These are phyloP conservation scores for Ophion ellenae DNA, from an alignment of 2,888 invertebrate genomes.

Conservation along the genomic window DNA sequence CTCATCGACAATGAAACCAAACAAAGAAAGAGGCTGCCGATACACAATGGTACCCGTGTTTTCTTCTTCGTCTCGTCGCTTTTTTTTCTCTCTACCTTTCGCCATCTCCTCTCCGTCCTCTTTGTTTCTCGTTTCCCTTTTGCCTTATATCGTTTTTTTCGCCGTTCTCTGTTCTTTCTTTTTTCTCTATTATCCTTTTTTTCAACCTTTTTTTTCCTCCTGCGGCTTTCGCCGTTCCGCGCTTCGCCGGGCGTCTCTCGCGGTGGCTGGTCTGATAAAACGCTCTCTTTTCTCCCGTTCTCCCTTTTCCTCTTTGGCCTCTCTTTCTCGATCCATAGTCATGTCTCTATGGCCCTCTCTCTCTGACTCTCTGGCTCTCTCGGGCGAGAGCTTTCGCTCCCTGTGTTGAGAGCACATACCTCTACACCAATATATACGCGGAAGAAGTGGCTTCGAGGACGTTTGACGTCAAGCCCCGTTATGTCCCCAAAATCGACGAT, in stretches of 20 bases:
- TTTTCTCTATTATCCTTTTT: constrained; percentile 30
- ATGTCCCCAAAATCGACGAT: neutral
- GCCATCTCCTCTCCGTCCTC: constrained; percentile 32
- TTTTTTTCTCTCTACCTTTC: constrained; percentile 34
- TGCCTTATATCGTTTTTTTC: constrained; percentile 33
- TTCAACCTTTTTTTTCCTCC: constrained; percentile 46
- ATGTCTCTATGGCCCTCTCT: constrained; percentile 3
- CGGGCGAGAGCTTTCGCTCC: constrained; percentile 48
- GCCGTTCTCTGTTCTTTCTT: constrained; percentile 29
- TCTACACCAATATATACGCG: neutral
- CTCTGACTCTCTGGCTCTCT: neutral
- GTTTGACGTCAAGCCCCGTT: neutral
- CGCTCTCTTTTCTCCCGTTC: constrained; percentile 36
- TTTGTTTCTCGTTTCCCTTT: constrained; percentile 41
- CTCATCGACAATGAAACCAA: constrained; percentile 32
- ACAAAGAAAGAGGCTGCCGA: constrained; percentile 28
- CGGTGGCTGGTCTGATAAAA: constrained; percentile 61
- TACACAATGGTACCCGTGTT: constrained; percentile 41
- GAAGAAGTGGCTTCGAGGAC: neutral
- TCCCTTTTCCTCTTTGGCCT: constrained; percentile 20
- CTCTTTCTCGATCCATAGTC: constrained; percentile 4
- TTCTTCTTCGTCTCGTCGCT: constrained; percentile 42
- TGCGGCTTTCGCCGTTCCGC: constrained; percentile 64
- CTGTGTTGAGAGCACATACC: constrained; percentile 29
- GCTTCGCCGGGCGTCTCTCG: constrained; percentile 58